A percentile compares a stretch with the other conserved stretches of the same genome.
Conservation (phyloP, 2,113 vertebrate species). For the Ammodytes marinus region DNA sequence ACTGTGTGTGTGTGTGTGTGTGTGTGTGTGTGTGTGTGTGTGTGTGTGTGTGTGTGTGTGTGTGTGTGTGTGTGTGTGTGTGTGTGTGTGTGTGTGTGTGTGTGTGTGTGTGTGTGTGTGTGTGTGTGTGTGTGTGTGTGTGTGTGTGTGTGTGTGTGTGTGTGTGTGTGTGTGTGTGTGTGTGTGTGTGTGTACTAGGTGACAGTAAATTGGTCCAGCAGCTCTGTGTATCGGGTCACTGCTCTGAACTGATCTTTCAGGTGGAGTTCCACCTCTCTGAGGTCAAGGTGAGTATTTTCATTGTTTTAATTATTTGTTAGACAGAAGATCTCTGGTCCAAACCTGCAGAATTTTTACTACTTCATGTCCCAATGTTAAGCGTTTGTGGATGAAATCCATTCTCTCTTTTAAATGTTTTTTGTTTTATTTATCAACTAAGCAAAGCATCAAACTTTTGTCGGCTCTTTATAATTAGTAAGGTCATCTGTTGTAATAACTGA, state of each 20-base stretch:
- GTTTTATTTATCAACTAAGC: neutral
- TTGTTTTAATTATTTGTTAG: neutral
- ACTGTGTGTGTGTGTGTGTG: too few relatives aligned
- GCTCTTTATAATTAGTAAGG: neutral
- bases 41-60: too few relatives aligned
- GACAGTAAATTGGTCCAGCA: constrained; percentile 44
- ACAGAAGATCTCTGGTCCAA: neutral
- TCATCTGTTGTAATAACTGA: neutral
- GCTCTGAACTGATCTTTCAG: constrained; percentile 86
- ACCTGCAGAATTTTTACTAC: too few relatives aligned
- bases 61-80: too few relatives aligned
- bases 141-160: constrained; percentile 35
- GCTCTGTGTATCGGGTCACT: constrained; percentile 85
- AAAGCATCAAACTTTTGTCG: neutral
- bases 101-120: too few relatives aligned
- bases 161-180: constrained; percentile 28
- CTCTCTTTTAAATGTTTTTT: too few relatives aligned
- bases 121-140: constrained; percentile 22
- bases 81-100: too few relatives aligned
- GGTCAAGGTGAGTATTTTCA: constrained; percentile 82
- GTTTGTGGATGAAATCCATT: neutral
- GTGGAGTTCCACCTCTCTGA: constrained; percentile 90
- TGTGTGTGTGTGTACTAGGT: constrained; percentile 41
- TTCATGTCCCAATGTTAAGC: neutral
- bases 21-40: too few relatives aligned